Evolutionary conservation across 2,113 vertebrate genomes (phyloP).

Genomic region (Sylvia atricapilla): DNA sequence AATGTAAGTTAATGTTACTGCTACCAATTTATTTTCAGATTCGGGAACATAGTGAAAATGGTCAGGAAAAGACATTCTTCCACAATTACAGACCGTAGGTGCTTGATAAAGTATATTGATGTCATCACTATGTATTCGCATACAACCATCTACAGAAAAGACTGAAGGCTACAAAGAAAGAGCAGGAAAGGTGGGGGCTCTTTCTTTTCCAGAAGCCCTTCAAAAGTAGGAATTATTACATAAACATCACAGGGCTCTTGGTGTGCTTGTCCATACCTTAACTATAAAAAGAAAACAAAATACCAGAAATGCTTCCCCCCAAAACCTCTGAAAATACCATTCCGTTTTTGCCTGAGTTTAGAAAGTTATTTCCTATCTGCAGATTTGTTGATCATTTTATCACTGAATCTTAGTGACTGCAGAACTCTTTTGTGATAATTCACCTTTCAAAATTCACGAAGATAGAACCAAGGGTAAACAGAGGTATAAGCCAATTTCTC

Average conservation of each 20-base stretch:
- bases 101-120: neutral
- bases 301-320: accelerated
- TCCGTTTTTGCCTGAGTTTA: neutral
- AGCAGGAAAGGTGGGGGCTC: neutral
- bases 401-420: neutral
- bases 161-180: neutral
- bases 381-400: neutral
- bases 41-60: neutral
- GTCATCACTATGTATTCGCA: neutral
- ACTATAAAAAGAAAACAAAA: neutral
- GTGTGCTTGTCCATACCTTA: neutral
- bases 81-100: neutral
- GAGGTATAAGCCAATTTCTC: neutral
- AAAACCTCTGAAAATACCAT: neutral
- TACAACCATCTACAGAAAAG: neutral
- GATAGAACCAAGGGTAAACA: neutral
- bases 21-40: neutral
- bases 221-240: neutral
- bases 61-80: neutral
- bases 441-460: neutral
- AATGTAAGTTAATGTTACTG: neutral
- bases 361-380: neutral
- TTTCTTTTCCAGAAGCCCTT: neutral
- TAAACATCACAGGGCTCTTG: neutral
- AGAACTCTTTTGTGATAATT: neutral